Base-by-base conservation (phyloP, 2,797 vertebrate genomes). In the Characodon lateralis region DNA sequence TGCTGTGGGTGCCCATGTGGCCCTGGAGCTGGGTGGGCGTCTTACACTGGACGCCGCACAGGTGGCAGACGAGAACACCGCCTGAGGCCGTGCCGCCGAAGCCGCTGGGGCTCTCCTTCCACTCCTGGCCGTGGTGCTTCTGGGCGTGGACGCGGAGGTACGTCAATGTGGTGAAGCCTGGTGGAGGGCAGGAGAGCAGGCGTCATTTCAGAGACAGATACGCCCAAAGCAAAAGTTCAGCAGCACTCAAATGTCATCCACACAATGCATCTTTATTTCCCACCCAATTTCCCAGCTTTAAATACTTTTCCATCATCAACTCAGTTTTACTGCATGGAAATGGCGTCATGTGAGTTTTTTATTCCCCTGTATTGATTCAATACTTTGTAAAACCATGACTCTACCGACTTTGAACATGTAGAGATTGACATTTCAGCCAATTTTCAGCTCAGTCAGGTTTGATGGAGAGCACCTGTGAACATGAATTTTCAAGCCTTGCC, bases 31-130 rank as follows among this genome's bases (percentile, higher is more conserved):
- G 97, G 80, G 96, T 96, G 80, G 96, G 96, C 50, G 97, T 98
- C 95, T 98, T 97, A 94, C 97, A 98, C 94, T 97, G 97, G 91
- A 98, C 94, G 71, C 97, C 97, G 55, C 97, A 98, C 85, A 97
- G 94, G 87, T 98, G 97, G 93, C 97, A 98, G 90, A 98, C 93
- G 2, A 96, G 94, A 1, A 95, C 77, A 1, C 95, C 95, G 0
- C 95, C 94, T 0, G 94, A 86, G 3, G 91, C 75, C 0, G 91
- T 87, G 72, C 92, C 96, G 59, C 96, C 96, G 48, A 97, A 97
- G 73, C 96, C 96, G 46, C 96, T 96, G 20, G 96, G 95, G 80
- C 97, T 94, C 82, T 96, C 97, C 94, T 95, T 97, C 96, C 96
- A 97, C 94, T 96, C 96, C 92, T 97, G 96, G 81, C 97, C 97